phyloP scores from a whole-genome alignment of 2,797 vertebrate species.

The Aulostomus chinensis region DNA sequence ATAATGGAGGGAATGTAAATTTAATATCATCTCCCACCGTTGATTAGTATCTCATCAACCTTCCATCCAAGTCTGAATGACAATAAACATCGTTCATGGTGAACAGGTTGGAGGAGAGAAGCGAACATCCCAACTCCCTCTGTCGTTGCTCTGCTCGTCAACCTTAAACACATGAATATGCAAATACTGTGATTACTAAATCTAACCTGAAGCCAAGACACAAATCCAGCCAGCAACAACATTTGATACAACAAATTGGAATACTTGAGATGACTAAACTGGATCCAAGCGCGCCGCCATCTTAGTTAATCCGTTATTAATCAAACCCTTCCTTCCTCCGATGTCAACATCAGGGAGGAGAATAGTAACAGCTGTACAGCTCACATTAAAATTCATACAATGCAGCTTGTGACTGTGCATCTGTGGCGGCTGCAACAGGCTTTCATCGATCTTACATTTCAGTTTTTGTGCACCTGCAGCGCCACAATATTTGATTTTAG shows the following conservation, averaged over 20 bases:
- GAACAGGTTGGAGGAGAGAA: constrained; percentile 13
- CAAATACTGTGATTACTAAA: constrained; percentile 36
- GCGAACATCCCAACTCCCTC: constrained; percentile 19
- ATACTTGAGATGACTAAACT: constrained; percentile 48
- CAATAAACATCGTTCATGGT: constrained; percentile 27
- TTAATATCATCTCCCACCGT: constrained; percentile 18
- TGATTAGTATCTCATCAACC: constrained; percentile 31
- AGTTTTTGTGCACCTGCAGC: too few species aligned
- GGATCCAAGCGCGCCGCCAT: constrained; percentile 18
- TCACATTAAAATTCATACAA: too few species aligned
- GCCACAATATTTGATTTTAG: too few species aligned
- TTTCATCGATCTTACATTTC: too few species aligned
- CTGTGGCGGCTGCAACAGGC: too few species aligned
- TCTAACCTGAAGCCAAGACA: constrained; percentile 46
- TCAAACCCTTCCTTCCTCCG: too few species aligned
- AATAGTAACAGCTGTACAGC: too few species aligned
- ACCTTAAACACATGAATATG: constrained; percentile 43
- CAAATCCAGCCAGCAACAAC: constrained; percentile 39
- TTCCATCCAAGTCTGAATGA: constrained; percentile 29
- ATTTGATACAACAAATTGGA: constrained; percentile 45
- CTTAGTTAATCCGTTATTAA: constrained; percentile 46
- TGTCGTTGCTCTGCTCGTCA: constrained; percentile 12
- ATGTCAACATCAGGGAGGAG: too few species aligned
- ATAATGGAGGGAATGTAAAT: constrained; percentile 31
- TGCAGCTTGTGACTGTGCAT: too few species aligned